Evolutionary conservation across 2,888 invertebrate species (phyloP), one percentile per base, ranked within the genome.

Genomic region (Dusona sp.): DNA sequence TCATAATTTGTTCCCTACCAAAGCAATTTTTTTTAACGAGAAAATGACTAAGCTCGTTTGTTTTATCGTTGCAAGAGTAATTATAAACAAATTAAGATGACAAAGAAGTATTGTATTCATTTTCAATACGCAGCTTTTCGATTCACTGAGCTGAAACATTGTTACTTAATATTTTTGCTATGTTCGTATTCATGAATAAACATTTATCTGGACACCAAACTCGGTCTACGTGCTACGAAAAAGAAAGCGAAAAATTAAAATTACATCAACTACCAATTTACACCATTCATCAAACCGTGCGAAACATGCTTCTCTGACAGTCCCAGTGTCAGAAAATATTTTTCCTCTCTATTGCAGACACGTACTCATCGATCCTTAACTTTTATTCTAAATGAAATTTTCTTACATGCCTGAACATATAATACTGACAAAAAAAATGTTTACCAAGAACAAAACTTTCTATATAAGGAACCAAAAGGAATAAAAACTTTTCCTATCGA

Each of bases 401-500:
- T 48, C 29, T 70, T 19, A 70, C 29, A 29, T 9, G 25, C 48
- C 8, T 48, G 8, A 19, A 48, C 70, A 48, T 16, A 19, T 7
- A 16, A 19, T 42, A 29, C 29, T 29, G 25, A 16, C 45, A 19
- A 25, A 45, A 42, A 70, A 70, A 48, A 70, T 29, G 45, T 48
- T 70, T 19, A 29, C 38, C 19, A 11, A 45, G 22, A 48, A 16
- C 45, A 48, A 70, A 48, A 45, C 45, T 72, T 72, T 72, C 11
- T 3, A 33, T 11, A 48, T 54, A 33, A 33, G 33, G 36, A 33
- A 51, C 33, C 33, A 36, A 36, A 36, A 33, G n/a, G 29, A 72
- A 72, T 22, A 13, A 51, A 22, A 48, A 72, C 13, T 72, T 54
- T 51, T n/a, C 33, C 36, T 36, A 72, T 54, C 51, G 54, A 72